Conservation (phyloP, 2,888 invertebrate species). For the Drosophila birchii region DNA sequence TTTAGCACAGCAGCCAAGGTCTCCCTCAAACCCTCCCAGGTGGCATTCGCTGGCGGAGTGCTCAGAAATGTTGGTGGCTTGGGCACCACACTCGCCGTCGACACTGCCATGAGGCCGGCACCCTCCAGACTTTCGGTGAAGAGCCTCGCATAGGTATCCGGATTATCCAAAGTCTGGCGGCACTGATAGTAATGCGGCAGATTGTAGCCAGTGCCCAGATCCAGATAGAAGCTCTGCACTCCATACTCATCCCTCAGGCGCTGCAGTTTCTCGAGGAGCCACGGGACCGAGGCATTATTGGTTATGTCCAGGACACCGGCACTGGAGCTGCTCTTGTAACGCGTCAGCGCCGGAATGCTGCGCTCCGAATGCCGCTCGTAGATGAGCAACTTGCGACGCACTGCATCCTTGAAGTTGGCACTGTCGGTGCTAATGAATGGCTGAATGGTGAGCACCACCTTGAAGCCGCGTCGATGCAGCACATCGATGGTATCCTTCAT, state of each 20-base stretch:
- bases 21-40: slow-evolving; percentile 93
- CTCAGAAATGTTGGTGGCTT: slow-evolving; percentile 94
- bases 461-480: slow-evolving; percentile 92
- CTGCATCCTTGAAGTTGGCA: slow-evolving; percentile 91
- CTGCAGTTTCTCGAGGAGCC: slow-evolving; percentile 91
- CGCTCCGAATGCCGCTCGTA: slow-evolving; percentile 92
- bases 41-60: slow-evolving; percentile 93
- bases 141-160: slow-evolving; percentile 92
- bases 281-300: slow-evolving; percentile 91
- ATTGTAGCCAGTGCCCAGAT: slow-evolving; percentile 92
- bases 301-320: slow-evolving; percentile 95
- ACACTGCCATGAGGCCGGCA: slow-evolving; percentile 90
- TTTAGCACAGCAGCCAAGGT: slow-evolving; percentile 95
- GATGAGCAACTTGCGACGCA: slow-evolving; percentile 90
- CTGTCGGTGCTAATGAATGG: slow-evolving; percentile 96
- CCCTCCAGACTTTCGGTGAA: slow-evolving; percentile 86
- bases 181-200: slow-evolving; percentile 94
- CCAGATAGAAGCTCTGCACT: slow-evolving; percentile 94
- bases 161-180: slow-evolving; percentile 90
- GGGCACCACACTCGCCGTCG: slow-evolving; percentile 92
- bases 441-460: slow-evolving; percentile 94
- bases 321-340: slow-evolving; percentile 92
- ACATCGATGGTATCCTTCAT: slow-evolving; percentile 92
- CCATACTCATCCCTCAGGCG: slow-evolving; percentile 89
- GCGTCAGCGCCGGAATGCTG: slow-evolving; percentile 92